Conservation (phyloP, 2,113 vertebrate genomes). For the Hyla sarda region DNA sequence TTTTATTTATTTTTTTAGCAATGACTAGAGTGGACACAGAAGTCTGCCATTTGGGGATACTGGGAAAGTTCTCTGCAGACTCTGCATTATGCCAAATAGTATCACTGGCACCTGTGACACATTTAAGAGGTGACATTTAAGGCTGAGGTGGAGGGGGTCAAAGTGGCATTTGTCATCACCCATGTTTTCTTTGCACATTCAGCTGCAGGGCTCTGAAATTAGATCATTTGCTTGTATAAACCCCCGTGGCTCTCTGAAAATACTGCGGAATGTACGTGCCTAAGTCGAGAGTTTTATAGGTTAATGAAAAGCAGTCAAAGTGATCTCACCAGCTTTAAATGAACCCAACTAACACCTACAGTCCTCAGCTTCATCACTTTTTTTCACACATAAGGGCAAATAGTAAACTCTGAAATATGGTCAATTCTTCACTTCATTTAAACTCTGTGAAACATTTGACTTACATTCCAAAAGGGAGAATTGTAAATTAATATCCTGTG, state of each 20-base stretch:
- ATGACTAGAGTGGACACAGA: constrained; percentile 72
- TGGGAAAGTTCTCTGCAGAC: constrained; percentile 64
- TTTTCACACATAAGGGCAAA: constrained; percentile 48
- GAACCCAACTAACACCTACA: constrained; percentile 52
- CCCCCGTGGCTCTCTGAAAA: not conserved
- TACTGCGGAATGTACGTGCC: not conserved
- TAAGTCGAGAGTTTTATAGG: constrained; percentile 53
- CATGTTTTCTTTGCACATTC: constrained; percentile 54
- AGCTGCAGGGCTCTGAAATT: constrained; percentile 30
- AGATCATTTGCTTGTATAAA: constrained; percentile 34
- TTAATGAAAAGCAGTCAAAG: constrained; percentile 55
- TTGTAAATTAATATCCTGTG: constrained; percentile 37
- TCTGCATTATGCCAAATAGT: constrained; percentile 65
- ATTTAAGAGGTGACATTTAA: constrained; percentile 73
- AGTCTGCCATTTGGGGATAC: constrained; percentile 43
- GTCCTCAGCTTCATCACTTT: constrained; percentile 21
- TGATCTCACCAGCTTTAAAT: constrained; percentile 60
- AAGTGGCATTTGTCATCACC: constrained; percentile 61
- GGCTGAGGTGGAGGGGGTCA: constrained; percentile 61
- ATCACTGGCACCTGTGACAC: constrained; percentile 71
- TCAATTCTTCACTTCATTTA: constrained; percentile 23
- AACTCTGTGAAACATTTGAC: constrained; percentile 13
- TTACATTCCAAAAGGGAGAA: not conserved
- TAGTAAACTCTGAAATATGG: constrained; percentile 13
- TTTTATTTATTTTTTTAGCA: constrained; percentile 77